Percentiles rank a stretch among this genome's conserved stretches.
These are phyloP conservation scores for Agrotis ipsilon DNA, from an alignment of 2,888 invertebrate species.

Conservation along the genomic window DNA sequence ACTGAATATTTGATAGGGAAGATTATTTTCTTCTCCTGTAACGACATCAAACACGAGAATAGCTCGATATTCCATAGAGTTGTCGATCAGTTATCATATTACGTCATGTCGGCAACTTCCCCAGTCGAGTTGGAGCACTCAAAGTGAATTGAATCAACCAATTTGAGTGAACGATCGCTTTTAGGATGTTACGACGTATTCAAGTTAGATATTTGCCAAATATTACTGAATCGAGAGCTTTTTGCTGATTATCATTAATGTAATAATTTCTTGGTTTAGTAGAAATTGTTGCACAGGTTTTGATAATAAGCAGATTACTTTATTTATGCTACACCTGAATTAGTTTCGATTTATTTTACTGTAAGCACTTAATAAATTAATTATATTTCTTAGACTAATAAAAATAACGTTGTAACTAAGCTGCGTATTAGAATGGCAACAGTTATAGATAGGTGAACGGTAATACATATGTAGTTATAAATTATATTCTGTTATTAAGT, in stretches of 20 bases:
- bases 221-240: neutral
- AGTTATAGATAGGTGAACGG: too few species aligned
- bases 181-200: neutral
- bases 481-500: too few species aligned
- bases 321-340: neutral
- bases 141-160: constrained; percentile 44
- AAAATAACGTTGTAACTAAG: neutral
- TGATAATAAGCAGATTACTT: too few species aligned
- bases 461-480: too few species aligned
- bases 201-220: constrained; percentile 4
- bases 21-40: neutral
- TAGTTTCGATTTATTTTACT: neutral
- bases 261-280: neutral
- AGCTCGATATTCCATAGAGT: neutral
- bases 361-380: neutral
- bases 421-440: neutral
- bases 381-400: neutral
- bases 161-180: constrained; percentile 27
- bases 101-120: neutral
- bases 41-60: too few species aligned
- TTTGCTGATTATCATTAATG: neutral
- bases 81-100: constrained; percentile 11
- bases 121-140: constrained; percentile 5
- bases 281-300: neutral
- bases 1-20: neutral